Evolutionary conservation across 2,113 vertebrate species (phyloP).

Genomic region (Trogon surrucura): DNA sequence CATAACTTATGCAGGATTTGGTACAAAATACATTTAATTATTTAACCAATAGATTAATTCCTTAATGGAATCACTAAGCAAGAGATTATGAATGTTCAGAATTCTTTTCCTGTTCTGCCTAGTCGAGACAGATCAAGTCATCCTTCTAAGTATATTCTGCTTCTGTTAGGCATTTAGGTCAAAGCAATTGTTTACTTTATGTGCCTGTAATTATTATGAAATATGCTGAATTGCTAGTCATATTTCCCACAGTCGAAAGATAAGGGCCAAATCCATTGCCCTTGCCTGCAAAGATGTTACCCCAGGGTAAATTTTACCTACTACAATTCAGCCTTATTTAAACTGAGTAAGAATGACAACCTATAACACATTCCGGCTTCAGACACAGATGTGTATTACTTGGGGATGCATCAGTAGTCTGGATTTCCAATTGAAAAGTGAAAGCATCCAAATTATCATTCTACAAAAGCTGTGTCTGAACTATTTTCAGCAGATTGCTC

Average conservation of each 20-base stretch:
- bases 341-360: neutral
- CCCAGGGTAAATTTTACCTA: neutral
- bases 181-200: slow-evolving; percentile 24
- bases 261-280: neutral
- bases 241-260: neutral
- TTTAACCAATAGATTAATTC: slow-evolving; percentile 49
- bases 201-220: slow-evolving; percentile 1
- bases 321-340: neutral
- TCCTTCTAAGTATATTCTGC: slow-evolving; percentile 10
- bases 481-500: slow-evolving; percentile 24
- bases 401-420: slow-evolving; percentile 18
- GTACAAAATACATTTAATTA: neutral
- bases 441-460: slow-evolving; percentile 33
- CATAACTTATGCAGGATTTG: slow-evolving; percentile 8
- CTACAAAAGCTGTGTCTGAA: slow-evolving; percentile 25
- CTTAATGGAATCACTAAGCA: neutral
- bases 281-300: neutral
- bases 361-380: neutral
- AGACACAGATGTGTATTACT: slow-evolving; percentile 51
- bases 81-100: slow-evolving; percentile 12
- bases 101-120: slow-evolving; percentile 3
- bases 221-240: neutral
- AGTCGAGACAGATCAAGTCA: neutral
- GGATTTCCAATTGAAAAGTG: slow-evolving; percentile 13
- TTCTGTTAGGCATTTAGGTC: slow-evolving; percentile 9